These are phyloP conservation scores for Cecidostiba fungosa DNA, from an alignment of 2,888 invertebrate species.

Conservation along the genomic window DNA sequence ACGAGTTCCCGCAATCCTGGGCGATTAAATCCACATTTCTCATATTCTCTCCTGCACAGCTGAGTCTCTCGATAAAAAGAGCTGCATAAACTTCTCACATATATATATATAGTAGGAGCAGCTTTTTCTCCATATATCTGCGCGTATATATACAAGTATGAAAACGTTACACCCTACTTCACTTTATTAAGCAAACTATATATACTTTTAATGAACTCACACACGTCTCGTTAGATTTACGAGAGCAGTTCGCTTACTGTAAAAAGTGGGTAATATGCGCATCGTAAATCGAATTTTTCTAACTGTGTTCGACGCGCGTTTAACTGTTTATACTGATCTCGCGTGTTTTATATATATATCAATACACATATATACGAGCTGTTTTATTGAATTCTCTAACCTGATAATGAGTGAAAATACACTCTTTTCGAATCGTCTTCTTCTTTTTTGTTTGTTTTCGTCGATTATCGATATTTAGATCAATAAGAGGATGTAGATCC, in stretches of 20 bases:
- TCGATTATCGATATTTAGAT: too few species aligned
- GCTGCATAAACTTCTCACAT: not conserved
- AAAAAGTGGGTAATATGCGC: constrained; percentile 25
- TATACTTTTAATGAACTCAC: constrained; percentile 13
- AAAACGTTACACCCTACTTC: constrained; percentile 44
- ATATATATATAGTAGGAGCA: not conserved
- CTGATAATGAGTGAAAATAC: too few species aligned
- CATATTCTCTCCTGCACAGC: not conserved
- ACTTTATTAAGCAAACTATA: constrained; percentile 33
- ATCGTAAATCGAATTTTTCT: constrained; percentile 48
- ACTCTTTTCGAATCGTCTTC: too few species aligned
- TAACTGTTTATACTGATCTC: not conserved
- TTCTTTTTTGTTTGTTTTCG: too few species aligned
- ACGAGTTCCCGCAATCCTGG: not conserved
- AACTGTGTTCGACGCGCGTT: constrained; percentile 26
- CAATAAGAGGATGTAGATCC: too few species aligned
- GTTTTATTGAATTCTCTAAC: not conserved
- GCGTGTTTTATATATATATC: too few species aligned
- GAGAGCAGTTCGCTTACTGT: constrained; percentile 27
- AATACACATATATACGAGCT: not conserved
- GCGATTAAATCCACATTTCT: not conserved
- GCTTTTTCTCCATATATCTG: not conserved
- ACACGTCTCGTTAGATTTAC: constrained; percentile 31
- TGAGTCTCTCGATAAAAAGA: not conserved
- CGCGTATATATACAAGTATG: not conserved